phyloP scores from a whole-genome alignment of 2,113 vertebrate species.

The Camarhynchus parvulus region DNA sequence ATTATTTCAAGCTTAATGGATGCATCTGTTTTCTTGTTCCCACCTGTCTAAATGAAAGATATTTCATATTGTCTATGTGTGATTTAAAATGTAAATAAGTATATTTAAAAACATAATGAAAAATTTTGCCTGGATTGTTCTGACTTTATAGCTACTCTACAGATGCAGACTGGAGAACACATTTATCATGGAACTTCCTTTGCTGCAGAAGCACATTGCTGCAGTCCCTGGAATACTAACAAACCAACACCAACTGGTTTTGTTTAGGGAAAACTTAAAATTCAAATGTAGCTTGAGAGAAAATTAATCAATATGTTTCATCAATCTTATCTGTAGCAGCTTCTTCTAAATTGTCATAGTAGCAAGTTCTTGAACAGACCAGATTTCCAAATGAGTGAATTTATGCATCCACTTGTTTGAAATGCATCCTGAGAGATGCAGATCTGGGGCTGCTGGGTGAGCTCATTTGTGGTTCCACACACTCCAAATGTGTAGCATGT shows the following conservation, averaged over 20 bases:
- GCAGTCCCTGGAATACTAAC: slow-evolving; percentile 74
- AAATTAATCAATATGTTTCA: slow-evolving; percentile 70
- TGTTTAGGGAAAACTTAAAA: slow-evolving; percentile 70
- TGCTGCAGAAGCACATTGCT: slow-evolving; percentile 52
- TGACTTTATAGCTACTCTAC: slow-evolving; percentile 79
- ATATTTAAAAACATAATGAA: slow-evolving; percentile 80
- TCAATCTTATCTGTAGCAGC: slow-evolving; percentile 48
- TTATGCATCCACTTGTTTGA: slow-evolving; percentile 20
- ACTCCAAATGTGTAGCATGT: rapidly evolving
- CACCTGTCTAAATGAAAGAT: slow-evolving; percentile 82
- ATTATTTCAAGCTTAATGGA: slow-evolving; percentile 78
- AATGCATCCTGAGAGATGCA: neutral
- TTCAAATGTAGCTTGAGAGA: slow-evolving; percentile 61
- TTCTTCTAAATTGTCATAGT: slow-evolving; percentile 60
- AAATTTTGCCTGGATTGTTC: slow-evolving; percentile 80
- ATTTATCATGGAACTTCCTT: slow-evolving; percentile 80
- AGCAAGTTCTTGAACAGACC: slow-evolving; percentile 59
- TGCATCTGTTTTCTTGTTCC: slow-evolving; percentile 80
- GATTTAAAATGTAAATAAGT: slow-evolving; percentile 86
- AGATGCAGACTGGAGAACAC: slow-evolving; percentile 75
- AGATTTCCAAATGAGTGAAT: slow-evolving; percentile 34
- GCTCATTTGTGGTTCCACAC: neutral
- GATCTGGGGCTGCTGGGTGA: neutral
- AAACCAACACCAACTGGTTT: slow-evolving; percentile 22
- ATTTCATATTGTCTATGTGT: slow-evolving; percentile 78